These are phyloP conservation scores for Omphaloscelis lunosa DNA, from an alignment of 2,888 invertebrate genomes.

Conservation along the genomic window DNA sequence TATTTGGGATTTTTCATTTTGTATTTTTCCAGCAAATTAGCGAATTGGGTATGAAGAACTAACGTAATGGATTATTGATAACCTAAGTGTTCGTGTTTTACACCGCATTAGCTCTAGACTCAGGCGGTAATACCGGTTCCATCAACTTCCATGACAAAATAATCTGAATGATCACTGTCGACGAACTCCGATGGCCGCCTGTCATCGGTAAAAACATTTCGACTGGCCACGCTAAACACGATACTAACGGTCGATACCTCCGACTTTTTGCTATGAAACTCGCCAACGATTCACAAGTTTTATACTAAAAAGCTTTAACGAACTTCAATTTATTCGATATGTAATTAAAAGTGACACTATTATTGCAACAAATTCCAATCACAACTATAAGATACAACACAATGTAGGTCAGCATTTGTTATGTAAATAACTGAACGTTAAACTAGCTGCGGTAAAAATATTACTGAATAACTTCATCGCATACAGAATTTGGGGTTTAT, in stretches of 20 bases:
- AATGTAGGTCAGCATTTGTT: conserved; percentile 58
- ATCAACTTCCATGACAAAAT: conserved; percentile 84
- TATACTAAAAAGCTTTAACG: conserved; percentile 2
- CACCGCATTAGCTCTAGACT: conserved; percentile 59
- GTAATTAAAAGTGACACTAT: conserved; percentile 32
- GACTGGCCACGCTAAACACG: conserved; percentile 62
- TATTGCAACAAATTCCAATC: conserved; percentile 12
- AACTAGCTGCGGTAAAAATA: conserved; percentile 37
- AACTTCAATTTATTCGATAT: conserved; percentile 10
- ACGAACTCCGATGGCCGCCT: conserved; percentile 77
- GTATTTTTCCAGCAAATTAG: conserved; percentile 44
- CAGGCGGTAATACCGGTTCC: conserved; percentile 77
- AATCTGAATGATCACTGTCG: conserved; percentile 81
- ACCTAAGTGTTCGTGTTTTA: conserved; percentile 57
- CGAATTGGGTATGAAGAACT: conserved; percentile 53
- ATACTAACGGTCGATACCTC: conserved; percentile 63
- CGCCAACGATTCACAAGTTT: conserved; percentile 30
- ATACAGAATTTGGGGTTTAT: conserved; percentile 68
- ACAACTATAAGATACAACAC: conserved; percentile 12
- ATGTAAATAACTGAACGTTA: conserved; percentile 44
- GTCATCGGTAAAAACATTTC: conserved; percentile 76
- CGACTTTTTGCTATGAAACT: conserved; percentile 49
- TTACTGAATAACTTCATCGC: conserved; percentile 48
- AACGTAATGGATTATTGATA: conserved; percentile 56
- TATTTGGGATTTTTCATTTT: conserved; percentile 43